Evolutionary conservation across 2,797 vertebrate genomes (phyloP), one percentile per base, ranked within the genome.

Genomic region (Mallotus villosus): DNA sequence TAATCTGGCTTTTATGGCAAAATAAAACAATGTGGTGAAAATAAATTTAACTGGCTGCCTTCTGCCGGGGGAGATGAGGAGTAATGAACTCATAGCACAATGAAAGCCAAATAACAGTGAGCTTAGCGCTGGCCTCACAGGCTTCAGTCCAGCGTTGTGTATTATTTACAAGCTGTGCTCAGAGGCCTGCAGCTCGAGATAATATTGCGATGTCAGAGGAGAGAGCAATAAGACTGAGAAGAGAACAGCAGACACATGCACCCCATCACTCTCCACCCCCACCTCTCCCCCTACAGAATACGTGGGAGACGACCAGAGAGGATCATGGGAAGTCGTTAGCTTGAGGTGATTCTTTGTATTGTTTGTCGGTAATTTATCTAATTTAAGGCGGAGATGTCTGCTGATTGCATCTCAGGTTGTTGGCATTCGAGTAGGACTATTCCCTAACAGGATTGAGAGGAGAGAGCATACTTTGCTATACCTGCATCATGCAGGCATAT

Each of bases 31-130:
- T 73, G 68, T 83, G 73, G 76, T 80, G 85, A 86, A 88, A 87
- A 90, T 88, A 89, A 91, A 90, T 37, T 90, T 87, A 86, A 81
- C 81, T 78, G 83, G 81, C 84, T 79, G 82, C 85, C 85, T 81
- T 82, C 76, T 83, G 88, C 90, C 84, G 80, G 87, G 86, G 89
- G 91, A 91, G 82, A 87, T 86, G 87, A 86, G 76, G 85, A 90
- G 87, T 92, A 93, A 93, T 92, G 90, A 93, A 92, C 90, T 91
- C 90, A 90, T 86, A 83, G 90, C 85, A 90, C 92, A 94, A 93
- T 93, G 92, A 93, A 93, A 90, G 85, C 87, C 81, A 90, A 93
- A 93, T 92, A 93, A 93, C 90, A 92, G 86, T 84, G 77, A 90
- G 91, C 92, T 93, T 93, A 92, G 89, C 83, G 73, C 79, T 81